Evolutionary conservation across 2,797 vertebrate genomes (phyloP).

Genomic region (Taenioides sp.): DNA sequence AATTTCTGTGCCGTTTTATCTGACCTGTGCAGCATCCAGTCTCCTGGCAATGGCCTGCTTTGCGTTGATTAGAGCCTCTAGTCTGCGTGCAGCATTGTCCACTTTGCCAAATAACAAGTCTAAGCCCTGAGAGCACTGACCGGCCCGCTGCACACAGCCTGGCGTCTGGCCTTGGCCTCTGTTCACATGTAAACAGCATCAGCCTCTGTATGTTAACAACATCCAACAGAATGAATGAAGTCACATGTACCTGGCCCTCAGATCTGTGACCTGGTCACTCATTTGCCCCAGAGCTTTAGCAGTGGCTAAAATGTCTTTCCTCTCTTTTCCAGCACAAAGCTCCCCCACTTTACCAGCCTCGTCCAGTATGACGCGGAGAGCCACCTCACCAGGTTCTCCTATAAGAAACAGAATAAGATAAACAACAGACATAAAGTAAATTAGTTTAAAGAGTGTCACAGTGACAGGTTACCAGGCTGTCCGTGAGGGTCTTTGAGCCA

Average conservation of each 20-base stretch:
- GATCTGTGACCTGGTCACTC: conserved; percentile 91
- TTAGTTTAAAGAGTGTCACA: conserved; percentile 1
- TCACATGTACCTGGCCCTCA: conserved; percentile 83
- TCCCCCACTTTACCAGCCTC: conserved; percentile 97
- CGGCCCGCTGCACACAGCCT: conserved; percentile 82
- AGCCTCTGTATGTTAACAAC: conserved; percentile 18
- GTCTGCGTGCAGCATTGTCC: conserved; percentile 88
- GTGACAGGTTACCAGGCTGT: conserved; percentile 83
- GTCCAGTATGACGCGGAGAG: conserved; percentile 91
- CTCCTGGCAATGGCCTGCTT: conserved; percentile 95
- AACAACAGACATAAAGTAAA: not conserved
- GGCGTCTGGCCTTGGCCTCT: conserved; percentile 72
- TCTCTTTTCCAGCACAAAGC: conserved; percentile 93
- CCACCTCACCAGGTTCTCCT: conserved; percentile 93
- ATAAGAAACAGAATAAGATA: conserved; percentile 14
- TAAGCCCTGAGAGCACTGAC: conserved; percentile 92
- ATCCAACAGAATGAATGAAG: not conserved
- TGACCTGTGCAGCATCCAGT: conserved; percentile 95
- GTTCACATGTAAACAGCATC: conserved; percentile 26
- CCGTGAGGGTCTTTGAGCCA: conserved; percentile 94
- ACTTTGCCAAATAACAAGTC: conserved; percentile 95
- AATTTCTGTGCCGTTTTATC: conserved; percentile 33
- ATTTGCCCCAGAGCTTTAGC: conserved; percentile 91
- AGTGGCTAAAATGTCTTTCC: conserved; percentile 91
- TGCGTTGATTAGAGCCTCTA: conserved; percentile 94